A percentile compares a stretch with the other conserved stretches of the same genome.
These are phyloP conservation scores for Clivina fossor DNA, from an alignment of 2,888 invertebrate genomes.

Conservation along the genomic window DNA sequence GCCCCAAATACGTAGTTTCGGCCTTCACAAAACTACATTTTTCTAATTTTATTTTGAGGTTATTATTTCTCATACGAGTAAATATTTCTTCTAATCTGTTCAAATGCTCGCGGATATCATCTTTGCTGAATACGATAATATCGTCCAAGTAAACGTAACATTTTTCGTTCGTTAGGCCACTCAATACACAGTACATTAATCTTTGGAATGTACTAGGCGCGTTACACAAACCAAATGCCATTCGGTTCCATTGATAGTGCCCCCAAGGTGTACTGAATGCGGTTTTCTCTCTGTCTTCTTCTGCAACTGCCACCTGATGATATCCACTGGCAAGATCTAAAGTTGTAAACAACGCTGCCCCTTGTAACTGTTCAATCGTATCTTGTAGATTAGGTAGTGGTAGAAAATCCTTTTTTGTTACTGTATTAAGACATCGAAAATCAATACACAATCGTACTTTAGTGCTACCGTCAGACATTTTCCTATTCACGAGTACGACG, in stretches of 20 bases:
- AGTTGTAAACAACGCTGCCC: conserved; percentile 41
- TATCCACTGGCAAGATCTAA: conserved; percentile 43
- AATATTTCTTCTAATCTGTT: conserved; percentile 13
- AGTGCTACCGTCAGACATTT: conserved; percentile 37
- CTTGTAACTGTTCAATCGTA: conserved; percentile 41
- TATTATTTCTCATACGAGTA: conserved; percentile 8
- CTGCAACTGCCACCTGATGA: conserved; percentile 40
- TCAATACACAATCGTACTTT: conserved; percentile 39
- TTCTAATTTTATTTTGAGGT: conserved; percentile 35
- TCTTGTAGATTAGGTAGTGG: conserved; percentile 41
- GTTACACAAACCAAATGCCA: conserved; percentile 45
- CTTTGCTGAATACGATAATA: conserved; percentile 33
- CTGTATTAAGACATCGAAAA: conserved; percentile 34
- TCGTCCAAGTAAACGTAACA: conserved; percentile 36
- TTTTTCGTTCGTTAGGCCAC: conserved; percentile 38
- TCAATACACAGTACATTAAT: conserved; percentile 43
- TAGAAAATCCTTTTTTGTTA: conserved; percentile 33
- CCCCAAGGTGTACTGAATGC: conserved; percentile 39
- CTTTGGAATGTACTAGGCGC: conserved; percentile 45
- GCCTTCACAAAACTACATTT: conserved; percentile 35
- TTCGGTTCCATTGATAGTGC: conserved; percentile 38
- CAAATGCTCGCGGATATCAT: conserved; percentile 21
- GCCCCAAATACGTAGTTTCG: conserved; percentile 35
- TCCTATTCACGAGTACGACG: conserved; percentile 45
- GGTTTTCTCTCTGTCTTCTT: conserved; percentile 36